These are phyloP conservation scores for Drosophila antonietae DNA, from an alignment of 2,888 invertebrate genomes.

Conservation along the genomic window DNA sequence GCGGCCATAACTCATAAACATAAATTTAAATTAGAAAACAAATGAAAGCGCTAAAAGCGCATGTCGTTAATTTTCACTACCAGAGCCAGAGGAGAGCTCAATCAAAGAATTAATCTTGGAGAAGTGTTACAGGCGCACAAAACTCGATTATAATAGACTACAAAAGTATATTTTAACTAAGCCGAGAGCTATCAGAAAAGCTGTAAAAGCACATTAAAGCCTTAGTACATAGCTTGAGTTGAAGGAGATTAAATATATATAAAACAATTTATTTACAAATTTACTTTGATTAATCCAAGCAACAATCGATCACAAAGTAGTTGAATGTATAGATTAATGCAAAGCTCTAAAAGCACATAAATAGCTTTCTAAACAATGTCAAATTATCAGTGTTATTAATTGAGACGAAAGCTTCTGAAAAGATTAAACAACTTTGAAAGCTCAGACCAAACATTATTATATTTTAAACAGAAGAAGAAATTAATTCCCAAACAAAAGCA, in stretches of 20 bases:
- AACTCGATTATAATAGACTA: background rate
- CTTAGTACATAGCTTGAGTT: too few relatives aligned
- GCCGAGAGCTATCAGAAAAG: background rate
- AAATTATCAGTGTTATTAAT: too few relatives aligned
- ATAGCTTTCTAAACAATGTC: background rate
- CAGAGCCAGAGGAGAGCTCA: background rate
- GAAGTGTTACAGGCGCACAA: background rate
- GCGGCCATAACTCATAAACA: conserved; percentile 74
- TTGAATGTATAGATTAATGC: too few relatives aligned
- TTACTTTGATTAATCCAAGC: background rate
- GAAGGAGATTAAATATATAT: too few relatives aligned
- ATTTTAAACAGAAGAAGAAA: too few relatives aligned
- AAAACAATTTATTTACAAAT: too few relatives aligned
- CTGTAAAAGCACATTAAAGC: background rate
- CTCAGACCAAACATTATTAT: too few relatives aligned
- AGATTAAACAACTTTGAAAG: background rate
- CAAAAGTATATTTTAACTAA: too few relatives aligned
- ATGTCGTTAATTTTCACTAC: conserved; percentile 63
- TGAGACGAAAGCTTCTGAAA: background rate
- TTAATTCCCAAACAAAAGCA: background rate
- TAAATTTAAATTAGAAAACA: conserved; percentile 81
- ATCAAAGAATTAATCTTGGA: conserved; percentile 9
- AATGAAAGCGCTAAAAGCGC: conserved; percentile 73
- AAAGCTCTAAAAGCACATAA: background rate
- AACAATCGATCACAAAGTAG: background rate